Conservation (phyloP, 2,113 vertebrate species). For the Taxidea taxus region DNA sequence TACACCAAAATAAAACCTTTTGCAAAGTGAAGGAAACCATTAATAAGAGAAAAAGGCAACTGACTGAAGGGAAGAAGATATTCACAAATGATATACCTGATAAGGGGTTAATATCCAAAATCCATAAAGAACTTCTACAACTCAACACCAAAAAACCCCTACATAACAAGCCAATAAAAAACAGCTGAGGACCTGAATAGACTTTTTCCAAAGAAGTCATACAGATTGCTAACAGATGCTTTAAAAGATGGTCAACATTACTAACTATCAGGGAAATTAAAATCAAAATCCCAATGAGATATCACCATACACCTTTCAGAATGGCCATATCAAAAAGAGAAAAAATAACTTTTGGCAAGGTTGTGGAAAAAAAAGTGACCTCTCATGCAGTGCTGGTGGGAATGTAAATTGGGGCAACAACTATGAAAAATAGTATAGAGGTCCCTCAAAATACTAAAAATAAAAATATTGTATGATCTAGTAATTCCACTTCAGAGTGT, state of each 20-base stretch:
- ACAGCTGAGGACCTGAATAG: neutral
- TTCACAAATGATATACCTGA: neutral
- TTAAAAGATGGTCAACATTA: neutral
- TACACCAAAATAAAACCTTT: neutral
- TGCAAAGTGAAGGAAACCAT: neutral
- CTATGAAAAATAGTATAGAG: neutral
- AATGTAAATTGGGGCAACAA: neutral
- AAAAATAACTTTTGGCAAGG: neutral
- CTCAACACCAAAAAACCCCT: neutral
- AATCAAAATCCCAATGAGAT: neutral
- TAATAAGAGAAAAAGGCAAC: neutral
- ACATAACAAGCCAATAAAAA: neutral
- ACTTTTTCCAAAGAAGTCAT: neutral
- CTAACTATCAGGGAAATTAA: neutral
- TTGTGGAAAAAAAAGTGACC: neutral
- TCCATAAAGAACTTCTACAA: neutral
- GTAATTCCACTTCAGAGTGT: neutral
- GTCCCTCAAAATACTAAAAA: neutral
- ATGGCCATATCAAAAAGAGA: neutral
- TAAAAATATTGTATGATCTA: neutral
- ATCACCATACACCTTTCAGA: neutral
- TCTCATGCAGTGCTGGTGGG: neutral
- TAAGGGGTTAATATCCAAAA: neutral
- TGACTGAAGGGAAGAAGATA: neutral
- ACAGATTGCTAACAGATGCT: neutral